Conservation (phyloP, 2,888 invertebrate genomes). For the Ligdia adustata region DNA sequence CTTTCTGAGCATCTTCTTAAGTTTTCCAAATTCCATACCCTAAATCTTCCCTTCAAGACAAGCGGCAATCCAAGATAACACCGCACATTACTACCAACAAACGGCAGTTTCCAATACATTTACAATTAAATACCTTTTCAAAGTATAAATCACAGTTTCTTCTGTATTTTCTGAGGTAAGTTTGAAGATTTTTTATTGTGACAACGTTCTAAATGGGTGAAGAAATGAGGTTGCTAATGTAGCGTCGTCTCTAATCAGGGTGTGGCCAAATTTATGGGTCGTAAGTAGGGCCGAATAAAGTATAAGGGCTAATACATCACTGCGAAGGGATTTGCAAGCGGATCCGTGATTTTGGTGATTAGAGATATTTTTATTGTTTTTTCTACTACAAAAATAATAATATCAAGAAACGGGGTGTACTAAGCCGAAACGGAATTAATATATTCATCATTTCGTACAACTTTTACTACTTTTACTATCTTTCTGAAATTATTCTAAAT, state of each 20-base stretch:
- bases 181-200: constrained; percentile 3
- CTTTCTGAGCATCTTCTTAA: no score
- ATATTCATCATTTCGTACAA: no score
- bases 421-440: no score
- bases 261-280: constrained; percentile 45
- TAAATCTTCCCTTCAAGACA: constrained; percentile 13
- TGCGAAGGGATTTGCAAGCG: constrained; percentile 45
- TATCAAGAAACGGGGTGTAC: no score
- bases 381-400: no score
- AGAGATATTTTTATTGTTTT: constrained; percentile 4
- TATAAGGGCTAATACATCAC: constrained; percentile 48
- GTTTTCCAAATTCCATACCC: constrained; percentile 1
- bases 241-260: constrained; percentile 45
- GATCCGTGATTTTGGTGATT: constrained; percentile 25
- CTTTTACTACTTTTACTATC: no score
- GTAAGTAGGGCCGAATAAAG: constrained; percentile 46
- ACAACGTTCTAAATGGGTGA: not conserved
- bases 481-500: no score
- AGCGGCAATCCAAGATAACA: constrained; percentile 24
- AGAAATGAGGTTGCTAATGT: constrained; percentile 32
- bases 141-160: not conserved
- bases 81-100: constrained; percentile 21
- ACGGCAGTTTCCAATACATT: constrained; percentile 13
- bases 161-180: not conserved
- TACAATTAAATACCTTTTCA: constrained; percentile 3